Evolutionary conservation across 1,140 invertebrate genomes (phyloP).

Genomic region (Drosophila fuyamai): DNA sequence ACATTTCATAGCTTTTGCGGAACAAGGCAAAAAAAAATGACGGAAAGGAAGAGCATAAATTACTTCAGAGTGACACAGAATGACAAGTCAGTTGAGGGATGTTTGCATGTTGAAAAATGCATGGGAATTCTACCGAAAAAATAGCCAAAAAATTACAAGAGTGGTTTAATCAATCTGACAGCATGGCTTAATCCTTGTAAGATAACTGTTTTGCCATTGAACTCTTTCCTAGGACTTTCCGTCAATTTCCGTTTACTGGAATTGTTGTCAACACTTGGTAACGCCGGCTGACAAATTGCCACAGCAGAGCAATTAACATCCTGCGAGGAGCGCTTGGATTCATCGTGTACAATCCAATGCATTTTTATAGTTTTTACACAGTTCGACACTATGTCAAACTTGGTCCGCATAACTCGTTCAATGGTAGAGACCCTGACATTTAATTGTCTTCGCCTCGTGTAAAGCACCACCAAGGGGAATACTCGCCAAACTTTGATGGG

Average conservation of each 20-base stretch:
- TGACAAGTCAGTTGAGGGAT: constrained; percentile 15
- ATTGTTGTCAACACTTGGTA: constrained; percentile 23
- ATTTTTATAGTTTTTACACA: constrained; percentile 59
- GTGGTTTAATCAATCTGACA: constrained; percentile 10
- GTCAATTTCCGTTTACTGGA: neutral
- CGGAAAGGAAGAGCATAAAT: constrained; percentile 39
- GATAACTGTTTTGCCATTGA: constrained; percentile 3
- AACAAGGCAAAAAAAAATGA: constrained; percentile 14
- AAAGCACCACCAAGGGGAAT: constrained; percentile 25
- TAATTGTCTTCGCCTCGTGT: constrained; percentile 62
- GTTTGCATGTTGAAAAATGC: constrained; percentile 13
- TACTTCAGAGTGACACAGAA: constrained; percentile 31
- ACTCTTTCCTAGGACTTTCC: neutral
- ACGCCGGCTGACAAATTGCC: constrained; percentile 55
- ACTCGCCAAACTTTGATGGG: constrained; percentile 55
- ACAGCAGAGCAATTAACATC: constrained; percentile 68
- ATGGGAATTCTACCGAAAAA: neutral
- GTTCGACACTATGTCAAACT: constrained; percentile 54
- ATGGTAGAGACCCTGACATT: constrained; percentile 55
- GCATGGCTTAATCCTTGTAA: too few species aligned
- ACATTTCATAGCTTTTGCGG: constrained; percentile 32
- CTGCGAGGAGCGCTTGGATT: constrained; percentile 35
- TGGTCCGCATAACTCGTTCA: constrained; percentile 38
- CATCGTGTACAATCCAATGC: constrained; percentile 18
- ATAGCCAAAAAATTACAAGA: constrained; percentile 1